Percentiles rank a stretch among this genome's conserved stretches.
These are phyloP conservation scores for Hormaphis cornu DNA, from an alignment of 1,140 invertebrate species.

Conservation along the genomic window DNA sequence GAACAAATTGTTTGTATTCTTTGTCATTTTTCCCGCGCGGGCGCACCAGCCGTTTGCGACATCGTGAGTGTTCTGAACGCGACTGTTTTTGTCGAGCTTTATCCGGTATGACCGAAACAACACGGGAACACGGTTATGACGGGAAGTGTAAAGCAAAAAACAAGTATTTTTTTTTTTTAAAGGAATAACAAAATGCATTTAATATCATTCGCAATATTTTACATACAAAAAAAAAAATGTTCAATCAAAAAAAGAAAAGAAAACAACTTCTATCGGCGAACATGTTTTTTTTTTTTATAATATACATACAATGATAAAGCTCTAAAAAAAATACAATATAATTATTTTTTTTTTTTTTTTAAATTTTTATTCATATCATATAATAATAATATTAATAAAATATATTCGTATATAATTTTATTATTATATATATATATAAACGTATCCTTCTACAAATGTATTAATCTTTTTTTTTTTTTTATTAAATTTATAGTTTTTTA, in stretches of 20 bases:
- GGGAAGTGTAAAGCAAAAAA: too few species aligned
- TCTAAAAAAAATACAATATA: slow-evolving; percentile 33
- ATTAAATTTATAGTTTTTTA: too few species aligned
- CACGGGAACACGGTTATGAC: too few species aligned
- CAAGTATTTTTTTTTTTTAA: slow-evolving; percentile 9
- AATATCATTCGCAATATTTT: slow-evolving; percentile 25
- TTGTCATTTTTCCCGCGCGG: too few species aligned
- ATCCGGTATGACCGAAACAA: too few species aligned
- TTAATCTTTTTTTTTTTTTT: not conserved
- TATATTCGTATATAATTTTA: slow-evolving; percentile 27
- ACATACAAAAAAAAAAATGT: slow-evolving; percentile 19
- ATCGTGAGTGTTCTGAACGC: too few species aligned
- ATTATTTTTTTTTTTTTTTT: not conserved
- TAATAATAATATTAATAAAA: slow-evolving; percentile 29
- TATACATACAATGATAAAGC: slow-evolving; percentile 16
- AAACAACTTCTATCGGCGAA: slow-evolving; percentile 29
- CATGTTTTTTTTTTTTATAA: slow-evolving; percentile 8
- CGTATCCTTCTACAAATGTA: slow-evolving; percentile 23
- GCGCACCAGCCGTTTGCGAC: too few species aligned
- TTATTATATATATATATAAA: slow-evolving; percentile 14
- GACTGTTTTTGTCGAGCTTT: too few species aligned
- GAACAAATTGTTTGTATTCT: too few species aligned
- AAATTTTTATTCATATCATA: slow-evolving; percentile 2
- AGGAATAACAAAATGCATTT: slow-evolving; percentile 31
- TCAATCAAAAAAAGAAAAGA: slow-evolving; percentile 19